phyloP scores from a whole-genome alignment of 2,888 invertebrate genomes.

The Himalopsyche anomala region DNA sequence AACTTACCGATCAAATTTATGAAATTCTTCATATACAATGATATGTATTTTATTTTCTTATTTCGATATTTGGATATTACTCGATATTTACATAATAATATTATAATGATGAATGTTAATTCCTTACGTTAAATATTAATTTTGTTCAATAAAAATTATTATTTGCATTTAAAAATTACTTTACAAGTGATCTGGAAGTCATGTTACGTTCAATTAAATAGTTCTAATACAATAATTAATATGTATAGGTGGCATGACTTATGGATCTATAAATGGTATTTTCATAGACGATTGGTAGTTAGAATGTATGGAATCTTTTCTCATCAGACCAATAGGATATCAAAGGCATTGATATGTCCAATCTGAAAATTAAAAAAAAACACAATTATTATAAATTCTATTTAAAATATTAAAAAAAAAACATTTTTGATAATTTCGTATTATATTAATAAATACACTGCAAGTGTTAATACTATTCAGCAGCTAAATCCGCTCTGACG shows the following conservation, averaged over 20 bases:
- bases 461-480: too few relatives aligned
- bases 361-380: background rate
- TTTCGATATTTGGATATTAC: slow-evolving; percentile 8
- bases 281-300: background rate
- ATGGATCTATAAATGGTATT: background rate
- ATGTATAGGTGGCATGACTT: slow-evolving; percentile 26
- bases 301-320: background rate
- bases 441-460: too few relatives aligned
- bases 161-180: slow-evolving; percentile 31
- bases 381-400: too few relatives aligned
- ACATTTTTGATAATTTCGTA: too few relatives aligned
- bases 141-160: slow-evolving; percentile 29
- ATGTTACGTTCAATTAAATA: slow-evolving; percentile 6
- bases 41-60: slow-evolving; percentile 23
- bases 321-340: slow-evolving; percentile 2
- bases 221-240: background rate
- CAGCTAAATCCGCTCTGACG: too few relatives aligned
- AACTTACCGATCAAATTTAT: slow-evolving; percentile 17
- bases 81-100: slow-evolving; percentile 28
- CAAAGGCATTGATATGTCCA: slow-evolving; percentile 34
- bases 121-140: slow-evolving; percentile 4
- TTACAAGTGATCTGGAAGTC: slow-evolving; percentile 23
- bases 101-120: slow-evolving; percentile 11
- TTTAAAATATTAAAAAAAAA: too few relatives aligned
- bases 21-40: background rate